Evolutionary conservation across 1,140 invertebrate species (phyloP).

Genomic region (Drosophila asahinai): DNA sequence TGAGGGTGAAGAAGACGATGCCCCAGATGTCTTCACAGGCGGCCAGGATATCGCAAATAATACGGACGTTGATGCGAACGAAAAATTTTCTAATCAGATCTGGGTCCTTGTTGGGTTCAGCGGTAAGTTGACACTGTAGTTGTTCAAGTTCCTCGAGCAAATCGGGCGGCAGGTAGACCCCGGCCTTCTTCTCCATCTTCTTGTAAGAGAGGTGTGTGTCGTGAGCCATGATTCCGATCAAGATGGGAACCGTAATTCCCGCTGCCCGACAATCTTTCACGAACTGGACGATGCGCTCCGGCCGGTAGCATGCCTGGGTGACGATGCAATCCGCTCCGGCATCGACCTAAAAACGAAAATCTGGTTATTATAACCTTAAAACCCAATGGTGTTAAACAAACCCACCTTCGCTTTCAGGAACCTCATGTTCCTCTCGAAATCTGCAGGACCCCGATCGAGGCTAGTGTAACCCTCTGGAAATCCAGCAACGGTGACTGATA

Average conservation of each 20-base stretch:
- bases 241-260: slow-evolving; percentile 38
- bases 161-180: slow-evolving; percentile 1
- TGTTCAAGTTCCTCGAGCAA: neutral
- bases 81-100: slow-evolving; percentile 26
- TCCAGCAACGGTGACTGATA: slow-evolving; percentile 44
- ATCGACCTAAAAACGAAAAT: slow-evolving; percentile 6
- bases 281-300: slow-evolving; percentile 28
- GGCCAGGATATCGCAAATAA: slow-evolving; percentile 18
- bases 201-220: slow-evolving; percentile 5
- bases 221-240: slow-evolving; percentile 41
- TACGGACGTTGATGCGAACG: slow-evolving; percentile 9
- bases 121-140: neutral
- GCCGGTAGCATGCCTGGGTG: slow-evolving; percentile 45
- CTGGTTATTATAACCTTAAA: no score
- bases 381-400: no score
- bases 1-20: slow-evolving; percentile 61
- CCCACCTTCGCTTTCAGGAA: slow-evolving; percentile 43
- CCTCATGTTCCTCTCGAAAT: neutral
- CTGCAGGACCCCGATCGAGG: neutral
- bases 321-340: slow-evolving; percentile 48
- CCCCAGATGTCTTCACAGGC: slow-evolving; percentile 46
- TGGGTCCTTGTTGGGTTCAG: neutral
- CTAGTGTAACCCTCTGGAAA: slow-evolving; percentile 40
- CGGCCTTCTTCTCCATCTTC: neutral
- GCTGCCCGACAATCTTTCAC: slow-evolving; percentile 19